A percentile compares a stretch with the other conserved stretches of the same genome.
These are phyloP conservation scores for Triplophysa tibetana DNA, from an alignment of 2,113 vertebrate species.

Conservation along the genomic window DNA sequence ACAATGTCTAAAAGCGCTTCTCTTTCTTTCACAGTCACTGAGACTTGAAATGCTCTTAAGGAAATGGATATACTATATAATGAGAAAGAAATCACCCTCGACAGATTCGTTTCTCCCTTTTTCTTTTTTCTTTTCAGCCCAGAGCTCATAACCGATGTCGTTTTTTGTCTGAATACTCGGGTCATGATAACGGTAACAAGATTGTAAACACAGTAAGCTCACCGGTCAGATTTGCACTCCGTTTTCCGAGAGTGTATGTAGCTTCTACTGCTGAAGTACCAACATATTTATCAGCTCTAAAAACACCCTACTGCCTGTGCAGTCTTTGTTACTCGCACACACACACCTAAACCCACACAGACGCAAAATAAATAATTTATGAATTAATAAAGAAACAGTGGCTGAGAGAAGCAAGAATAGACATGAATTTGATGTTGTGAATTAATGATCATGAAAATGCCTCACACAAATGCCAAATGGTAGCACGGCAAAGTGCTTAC, in stretches of 20 bases:
- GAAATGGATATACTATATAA: slow-evolving; percentile 7
- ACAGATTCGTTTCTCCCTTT: neutral
- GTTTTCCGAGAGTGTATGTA: neutral
- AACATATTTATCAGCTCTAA: slow-evolving; percentile 21
- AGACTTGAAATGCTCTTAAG: neutral
- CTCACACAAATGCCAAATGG: too few species aligned
- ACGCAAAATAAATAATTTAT: slow-evolving; percentile 26
- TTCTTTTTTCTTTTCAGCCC: neutral
- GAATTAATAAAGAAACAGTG: slow-evolving; percentile 30
- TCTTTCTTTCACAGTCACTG: slow-evolving; percentile 5
- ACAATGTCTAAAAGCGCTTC: neutral
- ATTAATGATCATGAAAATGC: slow-evolving; percentile 21
- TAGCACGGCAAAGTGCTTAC: too few species aligned
- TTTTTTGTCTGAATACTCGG: neutral
- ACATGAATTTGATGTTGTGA: slow-evolving; percentile 19
- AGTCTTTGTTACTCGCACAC: neutral
- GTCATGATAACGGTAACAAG: neutral
- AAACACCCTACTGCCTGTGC: slow-evolving; percentile 7
- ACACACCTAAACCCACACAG: neutral
- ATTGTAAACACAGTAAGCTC: neutral
- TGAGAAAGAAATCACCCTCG: slow-evolving; percentile 3
- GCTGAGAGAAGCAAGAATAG: neutral
- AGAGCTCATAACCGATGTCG: neutral
- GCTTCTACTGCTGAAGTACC: slow-evolving; percentile 4
- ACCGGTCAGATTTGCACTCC: neutral